Percentiles rank a stretch among this genome's conserved stretches.
Evolutionary conservation across 2,113 vertebrate genomes (phyloP).

Genomic region (Kryptolebias marmoratus): DNA sequence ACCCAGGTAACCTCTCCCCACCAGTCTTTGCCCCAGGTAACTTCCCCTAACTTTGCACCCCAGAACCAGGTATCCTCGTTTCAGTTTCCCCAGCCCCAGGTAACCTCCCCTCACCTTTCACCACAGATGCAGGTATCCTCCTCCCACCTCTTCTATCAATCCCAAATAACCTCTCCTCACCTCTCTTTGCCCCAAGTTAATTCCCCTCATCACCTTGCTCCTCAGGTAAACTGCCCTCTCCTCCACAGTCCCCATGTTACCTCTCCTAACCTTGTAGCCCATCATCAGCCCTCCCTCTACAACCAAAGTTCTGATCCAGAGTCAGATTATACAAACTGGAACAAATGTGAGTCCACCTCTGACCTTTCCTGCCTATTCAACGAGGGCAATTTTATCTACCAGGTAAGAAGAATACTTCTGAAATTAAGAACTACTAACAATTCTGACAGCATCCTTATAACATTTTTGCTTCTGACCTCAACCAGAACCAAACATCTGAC

Average conservation of each 20-base stretch:
- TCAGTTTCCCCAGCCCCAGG: conserved; percentile 4
- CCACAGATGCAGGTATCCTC: neutral
- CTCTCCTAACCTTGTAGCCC: neutral
- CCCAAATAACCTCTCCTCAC: neutral
- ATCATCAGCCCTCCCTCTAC: conserved; percentile 1
- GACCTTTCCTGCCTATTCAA: conserved; percentile 16
- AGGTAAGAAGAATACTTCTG: conserved; percentile 24
- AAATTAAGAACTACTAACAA: neutral
- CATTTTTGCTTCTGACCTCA: conserved; percentile 9
- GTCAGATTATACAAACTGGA: conserved; percentile 16
- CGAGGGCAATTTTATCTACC: conserved; percentile 3
- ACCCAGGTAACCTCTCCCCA: neutral
- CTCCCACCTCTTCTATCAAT: neutral
- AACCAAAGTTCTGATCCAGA: neutral
- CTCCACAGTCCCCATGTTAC: too few relatives aligned
- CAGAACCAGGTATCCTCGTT: conserved; percentile 1
- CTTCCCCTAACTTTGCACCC: neutral
- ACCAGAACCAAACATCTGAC: conserved; percentile 18
- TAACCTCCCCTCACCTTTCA: neutral
- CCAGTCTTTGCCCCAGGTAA: neutral
- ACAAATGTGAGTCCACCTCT: neutral
- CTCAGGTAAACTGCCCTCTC: conserved; percentile 9
- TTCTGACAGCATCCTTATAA: neutral
- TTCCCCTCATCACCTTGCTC: conserved; percentile 12
- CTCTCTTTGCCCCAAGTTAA: neutral